A percentile compares a stretch with the other conserved stretches of the same genome.
Evolutionary conservation across 2,797 vertebrate genomes (phyloP).

Genomic region (Philypnodon macrostomus): DNA sequence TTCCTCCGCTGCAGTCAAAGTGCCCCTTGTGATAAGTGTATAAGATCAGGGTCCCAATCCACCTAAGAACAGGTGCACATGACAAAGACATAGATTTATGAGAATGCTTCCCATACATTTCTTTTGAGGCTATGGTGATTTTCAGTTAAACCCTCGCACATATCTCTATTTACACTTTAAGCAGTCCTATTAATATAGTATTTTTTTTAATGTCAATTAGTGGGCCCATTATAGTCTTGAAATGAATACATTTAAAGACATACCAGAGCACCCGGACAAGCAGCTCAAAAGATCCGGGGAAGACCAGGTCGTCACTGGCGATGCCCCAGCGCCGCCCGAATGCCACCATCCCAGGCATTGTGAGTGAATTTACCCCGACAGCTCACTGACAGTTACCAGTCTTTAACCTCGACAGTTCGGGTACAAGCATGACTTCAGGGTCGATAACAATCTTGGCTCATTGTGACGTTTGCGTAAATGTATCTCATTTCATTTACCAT

Average conservation of each 20-base stretch:
- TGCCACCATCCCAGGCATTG: slow-evolving; percentile 87
- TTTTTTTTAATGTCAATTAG: too few relatives aligned
- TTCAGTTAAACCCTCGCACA: too few relatives aligned
- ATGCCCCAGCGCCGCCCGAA: slow-evolving; percentile 93
- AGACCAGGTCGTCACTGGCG: slow-evolving; percentile 92
- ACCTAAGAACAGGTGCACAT: slow-evolving; percentile 71
- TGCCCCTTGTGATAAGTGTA: slow-evolving; percentile 81
- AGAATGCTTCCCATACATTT: too few relatives aligned
- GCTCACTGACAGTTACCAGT: neutral
- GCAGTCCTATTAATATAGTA: too few relatives aligned
- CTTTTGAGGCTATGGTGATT: too few relatives aligned
- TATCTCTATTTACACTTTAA: too few relatives aligned
- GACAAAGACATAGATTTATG: too few relatives aligned
- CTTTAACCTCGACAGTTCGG: neutral
- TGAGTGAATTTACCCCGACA: slow-evolving; percentile 3
- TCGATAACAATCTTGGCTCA: neutral
- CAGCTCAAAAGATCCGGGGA: slow-evolving; percentile 87
- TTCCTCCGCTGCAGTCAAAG: slow-evolving; percentile 82
- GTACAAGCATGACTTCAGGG: slow-evolving; percentile 6
- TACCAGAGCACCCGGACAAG: slow-evolving; percentile 85
- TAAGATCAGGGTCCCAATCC: slow-evolving; percentile 84
- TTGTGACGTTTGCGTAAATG: too few relatives aligned
- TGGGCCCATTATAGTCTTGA: too few relatives aligned
- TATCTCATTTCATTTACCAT: too few relatives aligned
- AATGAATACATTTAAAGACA: too few relatives aligned